Percentiles rank a stretch among this genome's conserved stretches.
Conservation (phyloP, 2,113 vertebrate species). For the Seriola aureovittata region DNA sequence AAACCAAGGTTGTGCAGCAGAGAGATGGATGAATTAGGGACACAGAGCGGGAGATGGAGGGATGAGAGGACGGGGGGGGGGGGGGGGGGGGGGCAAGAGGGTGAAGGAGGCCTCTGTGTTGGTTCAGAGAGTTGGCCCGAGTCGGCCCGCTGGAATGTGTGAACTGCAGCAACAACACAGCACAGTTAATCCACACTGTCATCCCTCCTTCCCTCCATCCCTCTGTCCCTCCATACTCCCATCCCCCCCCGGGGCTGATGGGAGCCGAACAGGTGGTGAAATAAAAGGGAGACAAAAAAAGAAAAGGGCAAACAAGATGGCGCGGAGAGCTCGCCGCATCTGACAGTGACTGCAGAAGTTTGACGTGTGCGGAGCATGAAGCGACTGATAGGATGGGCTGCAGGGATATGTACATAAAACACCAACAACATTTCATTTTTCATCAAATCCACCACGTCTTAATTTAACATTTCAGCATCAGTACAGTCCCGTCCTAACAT, state of each 20-base stretch:
- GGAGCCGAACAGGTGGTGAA: constrained; percentile 61
- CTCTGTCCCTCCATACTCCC: neutral
- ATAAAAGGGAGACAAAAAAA: constrained; percentile 33
- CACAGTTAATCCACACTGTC: constrained; percentile 81
- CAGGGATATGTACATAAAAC: no score
- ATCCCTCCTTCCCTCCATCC: constrained; percentile 46
- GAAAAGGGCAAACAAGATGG: constrained; percentile 6
- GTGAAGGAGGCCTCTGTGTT: constrained; percentile 64
- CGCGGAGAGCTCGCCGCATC: neutral
- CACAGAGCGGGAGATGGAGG: constrained; percentile 10
- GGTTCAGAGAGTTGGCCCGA: constrained; percentile 54
- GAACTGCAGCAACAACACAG: constrained; percentile 81
- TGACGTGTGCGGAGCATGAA: no score
- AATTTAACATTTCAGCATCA: no score
- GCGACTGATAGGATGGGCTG: no score
- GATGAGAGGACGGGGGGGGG: neutral
- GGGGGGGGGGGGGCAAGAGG: constrained; percentile 1
- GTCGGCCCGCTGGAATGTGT: constrained; percentile 79
- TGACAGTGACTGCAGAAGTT: neutral
- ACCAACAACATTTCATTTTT: no score
- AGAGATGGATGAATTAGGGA: neutral
- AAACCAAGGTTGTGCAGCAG: neutral
- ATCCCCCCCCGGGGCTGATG: constrained; percentile 31
- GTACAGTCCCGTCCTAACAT: no score
- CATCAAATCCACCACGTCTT: no score